Conservation (phyloP, 2,113 vertebrate species). For the Melanostigma gelatinosum region DNA sequence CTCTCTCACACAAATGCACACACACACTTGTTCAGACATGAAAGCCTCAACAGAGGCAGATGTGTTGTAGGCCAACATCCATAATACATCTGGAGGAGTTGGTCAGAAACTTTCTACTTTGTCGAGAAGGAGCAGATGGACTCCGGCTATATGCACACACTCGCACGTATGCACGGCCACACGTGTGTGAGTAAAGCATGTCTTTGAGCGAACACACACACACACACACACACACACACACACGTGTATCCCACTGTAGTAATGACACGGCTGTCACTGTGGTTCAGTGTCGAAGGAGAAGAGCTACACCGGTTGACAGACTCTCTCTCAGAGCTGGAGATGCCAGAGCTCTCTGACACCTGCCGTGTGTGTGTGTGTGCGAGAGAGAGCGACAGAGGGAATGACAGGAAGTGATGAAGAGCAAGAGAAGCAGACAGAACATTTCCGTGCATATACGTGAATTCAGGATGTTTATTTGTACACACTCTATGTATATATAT, state of each 20-base stretch:
- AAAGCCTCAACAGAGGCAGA: background rate
- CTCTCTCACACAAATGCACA: conserved; percentile 1
- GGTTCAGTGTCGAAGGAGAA: conserved; percentile 34
- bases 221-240: conserved; percentile 7
- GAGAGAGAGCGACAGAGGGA: background rate
- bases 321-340: conserved; percentile 42
- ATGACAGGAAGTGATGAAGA: background rate
- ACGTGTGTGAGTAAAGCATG: background rate
- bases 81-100: conserved; percentile 51
- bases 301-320: conserved; percentile 44
- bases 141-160: conserved; percentile 6
- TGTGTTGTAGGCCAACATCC: conserved; percentile 21
- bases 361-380: conserved; percentile 12
- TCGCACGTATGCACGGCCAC: background rate
- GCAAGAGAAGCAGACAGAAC: background rate
- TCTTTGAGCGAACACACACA: background rate
- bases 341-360: conserved; percentile 25
- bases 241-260: conserved; percentile 15
- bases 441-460: background rate
- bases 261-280: conserved; percentile 54
- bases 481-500: background rate
- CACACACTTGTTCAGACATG: conserved; percentile 1
- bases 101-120: conserved; percentile 67
- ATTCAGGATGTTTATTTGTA: background rate
- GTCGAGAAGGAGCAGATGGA: conserved; percentile 54